phyloP scores from a whole-genome alignment of 2,797 vertebrate genomes.

The Toxotes lorentzi region DNA sequence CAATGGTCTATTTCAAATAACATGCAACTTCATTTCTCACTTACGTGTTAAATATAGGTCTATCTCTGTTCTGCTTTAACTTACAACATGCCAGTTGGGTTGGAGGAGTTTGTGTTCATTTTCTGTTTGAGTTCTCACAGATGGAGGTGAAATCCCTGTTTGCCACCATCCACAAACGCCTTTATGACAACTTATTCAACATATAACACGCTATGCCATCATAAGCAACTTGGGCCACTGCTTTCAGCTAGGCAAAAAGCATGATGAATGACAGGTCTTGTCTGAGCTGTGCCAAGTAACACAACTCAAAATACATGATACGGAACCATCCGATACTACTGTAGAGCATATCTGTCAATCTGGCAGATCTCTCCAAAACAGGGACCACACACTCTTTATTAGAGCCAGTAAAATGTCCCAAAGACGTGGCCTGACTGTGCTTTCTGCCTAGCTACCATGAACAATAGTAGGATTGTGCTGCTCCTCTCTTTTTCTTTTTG shows the following conservation, averaged over 20 bases:
- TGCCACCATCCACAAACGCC: constrained; percentile 40
- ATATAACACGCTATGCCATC: constrained; percentile 67
- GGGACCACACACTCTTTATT: constrained; percentile 85
- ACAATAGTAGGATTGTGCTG: constrained; percentile 85
- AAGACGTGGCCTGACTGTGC: constrained; percentile 72
- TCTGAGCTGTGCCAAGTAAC: constrained; percentile 76
- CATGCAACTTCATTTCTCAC: constrained; percentile 44
- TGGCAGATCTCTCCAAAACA: constrained; percentile 76
- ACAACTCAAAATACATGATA: constrained; percentile 85
- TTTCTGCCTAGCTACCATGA: constrained; percentile 78
- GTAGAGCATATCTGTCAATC: constrained; percentile 80
- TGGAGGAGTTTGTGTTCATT: constrained; percentile 46
- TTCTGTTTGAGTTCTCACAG: constrained; percentile 32
- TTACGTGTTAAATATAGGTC: constrained; percentile 62
- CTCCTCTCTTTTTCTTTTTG: constrained; percentile 77
- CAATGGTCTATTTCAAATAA: constrained; percentile 40
- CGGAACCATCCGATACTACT: constrained; percentile 82
- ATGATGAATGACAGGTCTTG: constrained; percentile 76
- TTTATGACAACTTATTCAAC: constrained; percentile 64
- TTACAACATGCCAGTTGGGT: constrained; percentile 33
- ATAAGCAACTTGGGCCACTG: constrained; percentile 64
- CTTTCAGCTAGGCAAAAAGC: constrained; percentile 65
- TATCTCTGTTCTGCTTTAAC: constrained; percentile 38
- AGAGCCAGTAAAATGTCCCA: constrained; percentile 83
- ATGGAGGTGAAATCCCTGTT: constrained; percentile 32